phyloP scores from a whole-genome alignment of 2,797 vertebrate species.

The Melopsittacus undulatus region DNA sequence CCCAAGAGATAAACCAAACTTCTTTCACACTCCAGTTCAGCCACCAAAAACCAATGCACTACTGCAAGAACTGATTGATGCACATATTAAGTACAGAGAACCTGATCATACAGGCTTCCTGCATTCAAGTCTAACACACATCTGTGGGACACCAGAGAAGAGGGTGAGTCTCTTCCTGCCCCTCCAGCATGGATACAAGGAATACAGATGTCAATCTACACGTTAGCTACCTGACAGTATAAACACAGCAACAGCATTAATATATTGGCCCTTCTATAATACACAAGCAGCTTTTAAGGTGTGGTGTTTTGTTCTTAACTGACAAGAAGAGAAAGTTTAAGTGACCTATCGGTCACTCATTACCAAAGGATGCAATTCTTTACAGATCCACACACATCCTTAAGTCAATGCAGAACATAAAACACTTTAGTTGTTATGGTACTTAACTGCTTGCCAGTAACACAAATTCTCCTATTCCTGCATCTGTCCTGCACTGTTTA shows the following conservation, averaged over 20 bases:
- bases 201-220: neutral
- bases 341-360: neutral
- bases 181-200: neutral
- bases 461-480: neutral
- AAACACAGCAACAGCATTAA: neutral
- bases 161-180: neutral
- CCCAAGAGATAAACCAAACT: accelerated
- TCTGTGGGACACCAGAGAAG: neutral
- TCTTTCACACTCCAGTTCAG: neutral
- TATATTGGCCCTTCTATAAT: neutral
- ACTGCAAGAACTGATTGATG: neutral
- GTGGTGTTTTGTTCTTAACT: neutral
- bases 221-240: neutral
- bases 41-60: neutral
- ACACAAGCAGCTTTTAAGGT: neutral
- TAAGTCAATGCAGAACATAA: neutral
- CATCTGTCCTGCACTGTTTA: neutral
- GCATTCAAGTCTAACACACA: neutral
- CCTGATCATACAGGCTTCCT: neutral
- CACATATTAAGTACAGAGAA: neutral
- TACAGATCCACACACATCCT: neutral
- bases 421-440: neutral
- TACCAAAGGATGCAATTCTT: neutral
- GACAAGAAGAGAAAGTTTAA: neutral
- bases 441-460: neutral